phyloP scores from a whole-genome alignment of 2,888 invertebrate species.

The Amphipoea oculea region DNA sequence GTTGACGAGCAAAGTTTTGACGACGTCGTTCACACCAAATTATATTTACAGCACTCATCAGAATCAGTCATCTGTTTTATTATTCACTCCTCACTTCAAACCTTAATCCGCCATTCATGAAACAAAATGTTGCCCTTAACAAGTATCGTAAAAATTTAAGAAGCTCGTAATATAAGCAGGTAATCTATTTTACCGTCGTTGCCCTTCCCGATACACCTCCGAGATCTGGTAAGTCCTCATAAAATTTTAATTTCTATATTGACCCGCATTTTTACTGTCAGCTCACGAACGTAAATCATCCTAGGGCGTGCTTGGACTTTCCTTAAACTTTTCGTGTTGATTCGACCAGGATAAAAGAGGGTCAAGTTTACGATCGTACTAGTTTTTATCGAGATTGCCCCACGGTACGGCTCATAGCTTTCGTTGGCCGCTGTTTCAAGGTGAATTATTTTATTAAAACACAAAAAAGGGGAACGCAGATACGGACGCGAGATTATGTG shows the following conservation, averaged over 20 bases:
- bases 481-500: constrained; percentile 78
- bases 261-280: constrained; percentile 84
- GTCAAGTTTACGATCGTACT: constrained; percentile 86
- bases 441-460: constrained; percentile 85
- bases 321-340: constrained; percentile 81
- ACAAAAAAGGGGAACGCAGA: constrained; percentile 79
- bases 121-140: constrained; percentile 67
- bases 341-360: constrained; percentile 83
- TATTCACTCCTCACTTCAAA: constrained; percentile 43
- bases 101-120: constrained; percentile 63
- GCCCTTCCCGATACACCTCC: constrained; percentile 71
- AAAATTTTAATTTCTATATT: constrained; percentile 83
- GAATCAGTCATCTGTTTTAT: constrained; percentile 46
- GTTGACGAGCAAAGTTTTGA: constrained; percentile 4
- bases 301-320: constrained; percentile 73
- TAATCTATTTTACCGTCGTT: constrained; percentile 70
- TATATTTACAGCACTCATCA: constrained; percentile 22
- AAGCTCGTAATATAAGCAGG: constrained; percentile 73
- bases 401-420: constrained; percentile 81
- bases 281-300: constrained; percentile 81
- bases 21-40: constrained; percentile 29
- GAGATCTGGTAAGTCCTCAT: constrained; percentile 73
- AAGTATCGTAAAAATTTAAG: constrained; percentile 72
- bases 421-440: constrained; percentile 80
- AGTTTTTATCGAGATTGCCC: constrained; percentile 88